A percentile compares a stretch with the other conserved stretches of the same genome.
phyloP scores from a whole-genome alignment of 2,797 vertebrate species.

The Monodelphis domestica region DNA sequence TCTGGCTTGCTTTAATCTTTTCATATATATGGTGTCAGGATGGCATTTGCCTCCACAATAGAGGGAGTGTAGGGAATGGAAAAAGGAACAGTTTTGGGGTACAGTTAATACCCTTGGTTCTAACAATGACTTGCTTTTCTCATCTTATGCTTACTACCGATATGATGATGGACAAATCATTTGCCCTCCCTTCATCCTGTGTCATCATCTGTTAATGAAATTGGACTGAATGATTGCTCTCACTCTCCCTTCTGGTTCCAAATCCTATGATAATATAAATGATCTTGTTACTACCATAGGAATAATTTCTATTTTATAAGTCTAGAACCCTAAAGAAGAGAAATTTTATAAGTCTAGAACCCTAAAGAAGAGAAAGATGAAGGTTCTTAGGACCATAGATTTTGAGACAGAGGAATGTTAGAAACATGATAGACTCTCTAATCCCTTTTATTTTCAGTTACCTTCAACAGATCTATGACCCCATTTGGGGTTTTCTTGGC shows the following conservation, averaged over 20 bases:
- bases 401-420: background rate
- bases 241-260: background rate
- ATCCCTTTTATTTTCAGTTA: background rate
- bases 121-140: background rate
- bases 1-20: background rate
- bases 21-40: background rate
- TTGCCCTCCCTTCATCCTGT: background rate
- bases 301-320: background rate
- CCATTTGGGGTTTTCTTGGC: too few species aligned
- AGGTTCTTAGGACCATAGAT: background rate
- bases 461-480: too few species aligned
- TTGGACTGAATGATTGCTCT: background rate
- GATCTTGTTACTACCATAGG: background rate
- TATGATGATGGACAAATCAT: background rate
- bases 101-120: background rate
- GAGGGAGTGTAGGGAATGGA: background rate
- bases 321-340: background rate
- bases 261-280: background rate
- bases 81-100: background rate
- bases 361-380: background rate
- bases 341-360: background rate
- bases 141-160: background rate
- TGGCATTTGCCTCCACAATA: background rate
- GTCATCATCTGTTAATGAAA: background rate
- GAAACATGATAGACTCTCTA: background rate